Conservation (phyloP, 2,888 invertebrate species). For the Megastigmus dorsalis region DNA sequence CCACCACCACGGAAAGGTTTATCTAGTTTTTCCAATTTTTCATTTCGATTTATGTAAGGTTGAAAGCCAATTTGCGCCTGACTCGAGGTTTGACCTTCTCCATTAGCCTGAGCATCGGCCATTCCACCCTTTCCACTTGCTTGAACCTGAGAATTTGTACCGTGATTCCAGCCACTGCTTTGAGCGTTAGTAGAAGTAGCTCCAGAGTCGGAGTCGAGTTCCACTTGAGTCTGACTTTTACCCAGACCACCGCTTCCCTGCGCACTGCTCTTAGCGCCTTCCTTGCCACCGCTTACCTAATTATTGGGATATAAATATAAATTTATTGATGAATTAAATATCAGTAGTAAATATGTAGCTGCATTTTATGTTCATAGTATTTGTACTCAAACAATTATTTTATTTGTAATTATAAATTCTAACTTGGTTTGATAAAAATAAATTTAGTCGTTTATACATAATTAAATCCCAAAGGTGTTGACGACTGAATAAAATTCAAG, state of each 20-base stretch:
- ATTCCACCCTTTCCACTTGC: constrained; percentile 88
- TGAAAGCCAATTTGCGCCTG: constrained; percentile 92
- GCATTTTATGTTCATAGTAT: no score
- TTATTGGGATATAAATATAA: no score
- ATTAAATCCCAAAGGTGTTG: no score
- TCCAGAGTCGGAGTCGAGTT: constrained; percentile 85
- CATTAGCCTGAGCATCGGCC: constrained; percentile 90
- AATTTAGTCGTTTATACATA: no score
- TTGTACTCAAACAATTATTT: no score
- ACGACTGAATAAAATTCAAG: no score
- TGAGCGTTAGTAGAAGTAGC: constrained; percentile 85
- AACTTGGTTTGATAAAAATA: no score
- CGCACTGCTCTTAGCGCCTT: constrained; percentile 85
- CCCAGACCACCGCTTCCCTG: constrained; percentile 85
- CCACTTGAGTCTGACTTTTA: constrained; percentile 86
- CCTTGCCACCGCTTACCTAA: constrained; percentile 81
- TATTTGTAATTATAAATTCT: no score
- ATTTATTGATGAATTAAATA: no score
- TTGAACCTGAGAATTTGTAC: constrained; percentile 87
- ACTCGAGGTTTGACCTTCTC: constrained; percentile 89
- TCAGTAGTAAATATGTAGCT: no score
- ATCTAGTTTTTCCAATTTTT: constrained; percentile 75
- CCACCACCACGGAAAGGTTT: constrained; percentile 85
- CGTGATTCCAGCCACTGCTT: constrained; percentile 84
- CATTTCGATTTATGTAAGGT: constrained; percentile 79